These are phyloP conservation scores for Boulengeromyrus knoepffleri DNA, from an alignment of 2,113 vertebrate species.

Conservation along the genomic window DNA sequence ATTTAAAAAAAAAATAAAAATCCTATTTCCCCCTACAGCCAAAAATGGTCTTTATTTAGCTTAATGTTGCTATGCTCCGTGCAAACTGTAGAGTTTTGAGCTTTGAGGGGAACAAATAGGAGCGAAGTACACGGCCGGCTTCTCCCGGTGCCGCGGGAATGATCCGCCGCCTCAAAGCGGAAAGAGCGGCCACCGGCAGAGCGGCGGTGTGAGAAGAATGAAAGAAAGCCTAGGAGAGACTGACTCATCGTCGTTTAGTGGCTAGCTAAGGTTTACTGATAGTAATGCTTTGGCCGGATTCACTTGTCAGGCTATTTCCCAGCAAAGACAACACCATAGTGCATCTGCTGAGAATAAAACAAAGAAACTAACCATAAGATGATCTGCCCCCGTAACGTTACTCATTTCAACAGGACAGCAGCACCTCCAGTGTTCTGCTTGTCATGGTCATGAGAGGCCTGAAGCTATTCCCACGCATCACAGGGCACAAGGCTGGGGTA, in stretches of 20 bases:
- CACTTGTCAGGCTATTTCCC: neutral
- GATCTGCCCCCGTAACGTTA: neutral
- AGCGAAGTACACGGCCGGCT: neutral
- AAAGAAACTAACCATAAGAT: neutral
- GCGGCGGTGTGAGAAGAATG: neutral
- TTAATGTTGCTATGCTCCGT: conserved; percentile 1
- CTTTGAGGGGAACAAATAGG: neutral
- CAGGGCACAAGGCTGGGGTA: neutral
- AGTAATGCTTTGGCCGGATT: neutral
- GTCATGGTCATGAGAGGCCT: neutral
- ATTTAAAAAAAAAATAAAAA: neutral
- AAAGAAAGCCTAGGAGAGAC: conserved; percentile 1
- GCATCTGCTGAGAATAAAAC: neutral
- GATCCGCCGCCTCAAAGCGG: neutral
- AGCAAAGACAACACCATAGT: neutral
- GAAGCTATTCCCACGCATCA: neutral
- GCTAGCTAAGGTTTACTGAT: neutral
- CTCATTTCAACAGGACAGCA: neutral
- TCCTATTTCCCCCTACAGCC: neutral
- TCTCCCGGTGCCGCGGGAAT: neutral
- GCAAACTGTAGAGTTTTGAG: neutral
- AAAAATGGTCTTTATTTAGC: conserved; percentile 1
- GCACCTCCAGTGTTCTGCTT: neutral
- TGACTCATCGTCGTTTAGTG: neutral
- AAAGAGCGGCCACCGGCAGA: neutral